phyloP scores from a whole-genome alignment of 2,797 vertebrate genomes.

The Poecilia gillii region DNA sequence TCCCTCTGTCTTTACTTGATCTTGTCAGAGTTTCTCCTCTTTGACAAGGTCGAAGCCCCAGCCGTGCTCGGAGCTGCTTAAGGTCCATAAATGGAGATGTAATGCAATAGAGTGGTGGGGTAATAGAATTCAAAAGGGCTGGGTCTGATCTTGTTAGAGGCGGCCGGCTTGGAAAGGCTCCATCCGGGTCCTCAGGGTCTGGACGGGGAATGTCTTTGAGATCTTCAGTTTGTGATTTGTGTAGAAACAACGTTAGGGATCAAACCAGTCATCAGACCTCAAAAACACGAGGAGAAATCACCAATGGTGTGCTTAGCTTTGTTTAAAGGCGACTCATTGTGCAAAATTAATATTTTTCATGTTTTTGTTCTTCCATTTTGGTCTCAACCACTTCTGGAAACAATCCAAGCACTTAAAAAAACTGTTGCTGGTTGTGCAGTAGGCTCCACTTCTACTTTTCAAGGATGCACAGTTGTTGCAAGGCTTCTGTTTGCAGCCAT shows the following conservation, averaged over 20 bases:
- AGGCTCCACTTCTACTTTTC: too few relatives aligned
- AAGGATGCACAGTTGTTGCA: too few relatives aligned
- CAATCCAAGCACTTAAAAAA: too few relatives aligned
- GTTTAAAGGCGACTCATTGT: background rate
- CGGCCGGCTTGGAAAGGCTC: conserved; percentile 63
- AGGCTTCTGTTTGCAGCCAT: too few relatives aligned
- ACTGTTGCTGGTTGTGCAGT: too few relatives aligned
- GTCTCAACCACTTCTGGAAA: too few relatives aligned
- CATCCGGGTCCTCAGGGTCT: conserved; percentile 54
- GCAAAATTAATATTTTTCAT: too few relatives aligned
- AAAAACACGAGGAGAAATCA: background rate
- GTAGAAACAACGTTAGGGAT: conserved; percentile 11
- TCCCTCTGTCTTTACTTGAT: conserved; percentile 45
- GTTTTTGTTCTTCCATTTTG: too few relatives aligned
- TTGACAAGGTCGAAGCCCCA: conserved; percentile 80
- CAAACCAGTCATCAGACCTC: background rate
- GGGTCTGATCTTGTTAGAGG: conserved; percentile 81
- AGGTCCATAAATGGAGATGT: conserved; percentile 83
- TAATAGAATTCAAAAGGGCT: conserved; percentile 82
- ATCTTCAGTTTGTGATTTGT: conserved; percentile 16
- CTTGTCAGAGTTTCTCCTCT: conserved; percentile 74
- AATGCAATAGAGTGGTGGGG: conserved; percentile 80
- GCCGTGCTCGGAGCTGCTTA: conserved; percentile 74
- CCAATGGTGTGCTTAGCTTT: background rate
- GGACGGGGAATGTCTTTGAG: conserved; percentile 40